Conservation (phyloP, 2,888 invertebrate species). For the Amorpha juglandis region DNA sequence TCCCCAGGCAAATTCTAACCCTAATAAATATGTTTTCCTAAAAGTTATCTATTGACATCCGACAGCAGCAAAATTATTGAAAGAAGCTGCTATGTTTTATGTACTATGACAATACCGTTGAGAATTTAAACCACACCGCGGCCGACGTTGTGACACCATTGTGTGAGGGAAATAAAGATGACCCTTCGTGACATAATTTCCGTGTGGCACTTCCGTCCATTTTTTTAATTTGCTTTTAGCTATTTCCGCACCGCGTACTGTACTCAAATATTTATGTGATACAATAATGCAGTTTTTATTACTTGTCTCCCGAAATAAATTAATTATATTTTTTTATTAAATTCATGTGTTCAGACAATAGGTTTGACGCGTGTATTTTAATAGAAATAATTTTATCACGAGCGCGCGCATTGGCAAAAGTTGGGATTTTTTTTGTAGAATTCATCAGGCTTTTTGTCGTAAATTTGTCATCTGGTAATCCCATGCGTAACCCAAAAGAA, state of each 20-base stretch:
- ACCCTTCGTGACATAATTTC: slow-evolving; percentile 28
- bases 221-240: slow-evolving; percentile 15
- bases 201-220: slow-evolving; percentile 26
- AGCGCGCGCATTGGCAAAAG: too few relatives aligned
- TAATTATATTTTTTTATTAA: not conserved
- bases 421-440: too few relatives aligned
- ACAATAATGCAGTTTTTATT: not conserved
- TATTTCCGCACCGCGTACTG: slow-evolving; percentile 5
- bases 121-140: slow-evolving; percentile 8
- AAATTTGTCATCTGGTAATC: too few relatives aligned
- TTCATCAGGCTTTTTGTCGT: too few relatives aligned
- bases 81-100: not conserved
- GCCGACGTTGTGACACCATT: slow-evolving; percentile 22
- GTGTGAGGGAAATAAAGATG: slow-evolving; percentile 25
- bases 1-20: too few relatives aligned
- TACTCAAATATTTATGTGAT: not conserved
- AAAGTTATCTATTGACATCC: not conserved
- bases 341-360: not conserved
- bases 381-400: too few relatives aligned
- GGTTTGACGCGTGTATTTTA: too few relatives aligned
- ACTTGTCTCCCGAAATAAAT: not conserved
- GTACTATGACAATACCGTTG: slow-evolving; percentile 7
- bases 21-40: too few relatives aligned
- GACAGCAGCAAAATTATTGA: not conserved
- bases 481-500: too few relatives aligned